Conservation (phyloP, 2,113 vertebrate species). For the human region DNA sequence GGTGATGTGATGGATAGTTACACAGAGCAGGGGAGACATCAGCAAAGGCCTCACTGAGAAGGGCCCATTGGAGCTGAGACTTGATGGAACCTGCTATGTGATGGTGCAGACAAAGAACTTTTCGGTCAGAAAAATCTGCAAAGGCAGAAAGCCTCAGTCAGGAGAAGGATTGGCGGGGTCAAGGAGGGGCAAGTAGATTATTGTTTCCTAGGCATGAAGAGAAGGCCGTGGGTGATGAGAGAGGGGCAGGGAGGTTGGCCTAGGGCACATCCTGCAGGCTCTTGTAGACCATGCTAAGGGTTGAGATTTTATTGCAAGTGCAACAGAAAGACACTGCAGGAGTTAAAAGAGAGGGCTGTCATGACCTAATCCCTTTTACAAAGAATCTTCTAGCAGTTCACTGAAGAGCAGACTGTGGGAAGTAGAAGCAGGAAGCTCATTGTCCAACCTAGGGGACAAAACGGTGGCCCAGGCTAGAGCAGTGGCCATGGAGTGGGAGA, state of each 20-base stretch:
- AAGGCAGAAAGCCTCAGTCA: not conserved
- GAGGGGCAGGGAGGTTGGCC: fast-evolving
- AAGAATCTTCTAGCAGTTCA: not conserved
- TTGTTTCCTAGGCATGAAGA: fast-evolving
- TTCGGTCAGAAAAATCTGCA: not conserved
- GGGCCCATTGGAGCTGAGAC: not conserved
- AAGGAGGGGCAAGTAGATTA: not conserved
- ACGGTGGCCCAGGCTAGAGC: fast-evolving
- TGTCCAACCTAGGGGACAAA: fast-evolving
- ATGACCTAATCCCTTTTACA: not conserved
- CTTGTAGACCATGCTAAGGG: not conserved
- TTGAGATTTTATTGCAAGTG: not conserved
- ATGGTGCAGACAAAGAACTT: not conserved
- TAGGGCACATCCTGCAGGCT: fast-evolving
- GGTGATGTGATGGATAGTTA: no score
- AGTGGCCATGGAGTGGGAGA: fast-evolving
- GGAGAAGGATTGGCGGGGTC: fast-evolving
- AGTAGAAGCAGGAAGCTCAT: not conserved
- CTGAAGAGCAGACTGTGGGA: not conserved
- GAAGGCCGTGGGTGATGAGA: fast-evolving
- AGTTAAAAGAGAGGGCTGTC: not conserved
- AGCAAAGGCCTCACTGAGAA: not conserved
- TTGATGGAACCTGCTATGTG: not conserved
- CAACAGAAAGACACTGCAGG: not conserved
- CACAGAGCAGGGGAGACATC: not conserved